Conservation (phyloP, 1,140 invertebrate genomes). For the Ylistrum balloti region DNA sequence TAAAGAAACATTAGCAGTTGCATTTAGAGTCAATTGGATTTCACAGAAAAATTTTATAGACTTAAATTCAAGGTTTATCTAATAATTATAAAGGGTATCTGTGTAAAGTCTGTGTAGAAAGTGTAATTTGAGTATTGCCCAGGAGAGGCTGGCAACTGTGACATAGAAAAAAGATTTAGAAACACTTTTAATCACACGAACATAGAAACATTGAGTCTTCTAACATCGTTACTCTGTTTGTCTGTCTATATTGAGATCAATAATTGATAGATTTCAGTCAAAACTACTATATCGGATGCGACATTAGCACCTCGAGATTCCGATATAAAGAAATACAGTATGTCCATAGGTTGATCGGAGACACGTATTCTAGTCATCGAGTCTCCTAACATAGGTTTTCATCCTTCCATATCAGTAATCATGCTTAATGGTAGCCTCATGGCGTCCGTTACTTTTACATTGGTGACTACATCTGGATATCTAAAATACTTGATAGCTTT, state of each 20-base stretch:
- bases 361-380: neutral
- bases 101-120: neutral
- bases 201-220: neutral
- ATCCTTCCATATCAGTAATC: slow-evolving; percentile 1
- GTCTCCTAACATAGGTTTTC: neutral
- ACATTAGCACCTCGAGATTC: neutral
- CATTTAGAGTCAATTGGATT: neutral
- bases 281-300: neutral
- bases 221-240: neutral
- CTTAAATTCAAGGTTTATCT: neutral
- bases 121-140: no score
- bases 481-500: no score
- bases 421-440: neutral
- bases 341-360: neutral
- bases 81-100: neutral
- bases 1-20: neutral
- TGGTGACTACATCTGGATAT: neutral
- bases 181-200: neutral
- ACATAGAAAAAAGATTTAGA: neutral
- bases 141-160: neutral
- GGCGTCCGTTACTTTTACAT: neutral
- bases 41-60: neutral
- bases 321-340: neutral
- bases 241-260: neutral
- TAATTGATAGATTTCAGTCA: neutral